Conservation (phyloP, 2,113 vertebrate genomes). For the Emydura subglobosa region DNA sequence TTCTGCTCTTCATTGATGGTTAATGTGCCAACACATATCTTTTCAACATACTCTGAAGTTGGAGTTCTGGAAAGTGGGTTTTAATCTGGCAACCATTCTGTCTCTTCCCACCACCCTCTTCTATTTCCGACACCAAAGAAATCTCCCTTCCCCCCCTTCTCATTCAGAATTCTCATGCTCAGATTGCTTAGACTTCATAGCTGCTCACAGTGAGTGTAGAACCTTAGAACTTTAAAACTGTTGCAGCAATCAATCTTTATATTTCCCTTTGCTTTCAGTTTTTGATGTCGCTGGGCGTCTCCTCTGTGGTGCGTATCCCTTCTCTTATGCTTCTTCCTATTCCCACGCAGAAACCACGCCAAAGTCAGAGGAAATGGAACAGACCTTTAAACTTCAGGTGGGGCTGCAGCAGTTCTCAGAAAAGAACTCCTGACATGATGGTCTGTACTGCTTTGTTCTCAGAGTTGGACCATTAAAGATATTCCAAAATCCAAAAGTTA, state of each 20-base stretch:
- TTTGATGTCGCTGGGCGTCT: neutral
- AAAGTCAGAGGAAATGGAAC: neutral
- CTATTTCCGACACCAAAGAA: neutral
- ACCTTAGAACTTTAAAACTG: neutral
- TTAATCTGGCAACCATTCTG: neutral
- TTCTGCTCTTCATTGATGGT: neutral
- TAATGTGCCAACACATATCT: neutral
- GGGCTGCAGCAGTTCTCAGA: neutral
- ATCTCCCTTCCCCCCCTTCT: neutral
- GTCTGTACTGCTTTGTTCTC: neutral
- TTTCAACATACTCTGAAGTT: neutral
- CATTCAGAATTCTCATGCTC: neutral
- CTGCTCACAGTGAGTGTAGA: neutral
- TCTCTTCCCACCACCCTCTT: neutral
- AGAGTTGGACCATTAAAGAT: neutral
- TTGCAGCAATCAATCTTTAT: neutral
- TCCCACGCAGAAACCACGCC: neutral
- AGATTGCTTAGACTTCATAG: neutral
- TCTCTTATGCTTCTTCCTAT: neutral
- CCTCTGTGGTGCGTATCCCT: neutral
- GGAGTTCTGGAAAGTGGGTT: neutral
- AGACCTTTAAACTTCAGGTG: neutral
- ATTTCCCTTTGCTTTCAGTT: neutral
- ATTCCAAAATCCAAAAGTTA: neutral
- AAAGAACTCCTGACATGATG: neutral